Percentiles rank a stretch among this genome's conserved stretches.
Conservation (phyloP, 1,140 invertebrate species). For the Bombus pascuorum region DNA sequence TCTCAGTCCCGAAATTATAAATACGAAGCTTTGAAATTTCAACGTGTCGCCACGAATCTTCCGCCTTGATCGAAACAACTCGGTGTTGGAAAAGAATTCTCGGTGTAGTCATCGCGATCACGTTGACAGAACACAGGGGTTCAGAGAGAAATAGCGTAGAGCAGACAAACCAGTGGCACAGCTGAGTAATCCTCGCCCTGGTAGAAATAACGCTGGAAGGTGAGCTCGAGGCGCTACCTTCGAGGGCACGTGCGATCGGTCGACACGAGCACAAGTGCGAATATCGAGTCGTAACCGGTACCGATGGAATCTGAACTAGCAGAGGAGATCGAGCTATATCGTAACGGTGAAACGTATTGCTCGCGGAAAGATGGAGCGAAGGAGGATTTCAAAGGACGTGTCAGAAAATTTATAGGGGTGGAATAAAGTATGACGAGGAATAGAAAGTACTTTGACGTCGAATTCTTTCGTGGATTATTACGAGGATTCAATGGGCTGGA, state of each 20-base stretch:
- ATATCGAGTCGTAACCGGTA: slow-evolving; percentile 3
- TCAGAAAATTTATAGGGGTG: background rate
- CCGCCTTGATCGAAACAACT: background rate
- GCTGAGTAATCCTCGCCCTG: background rate
- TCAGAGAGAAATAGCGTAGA: background rate
- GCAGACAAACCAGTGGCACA: background rate
- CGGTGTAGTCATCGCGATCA: background rate
- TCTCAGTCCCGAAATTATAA: no score
- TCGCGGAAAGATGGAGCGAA: background rate
- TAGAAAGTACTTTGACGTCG: background rate
- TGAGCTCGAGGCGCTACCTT: slow-evolving; percentile 9
- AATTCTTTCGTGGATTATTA: background rate
- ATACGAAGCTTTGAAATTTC: no score
- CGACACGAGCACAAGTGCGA: slow-evolving; percentile 31
- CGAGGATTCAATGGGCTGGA: background rate
- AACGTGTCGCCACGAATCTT: background rate
- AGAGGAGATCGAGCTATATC: slow-evolving; percentile 2
- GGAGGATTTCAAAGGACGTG: background rate
- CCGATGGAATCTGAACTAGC: slow-evolving; percentile 5
- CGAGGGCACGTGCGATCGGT: slow-evolving; percentile 38
- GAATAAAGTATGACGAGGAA: background rate
- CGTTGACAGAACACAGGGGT: background rate
- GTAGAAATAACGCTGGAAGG: background rate
- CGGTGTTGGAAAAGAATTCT: background rate
- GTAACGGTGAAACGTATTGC: background rate